These are phyloP conservation scores for Chelidonichthys spinosus DNA, from an alignment of 2,797 vertebrate genomes.

Conservation along the genomic window DNA sequence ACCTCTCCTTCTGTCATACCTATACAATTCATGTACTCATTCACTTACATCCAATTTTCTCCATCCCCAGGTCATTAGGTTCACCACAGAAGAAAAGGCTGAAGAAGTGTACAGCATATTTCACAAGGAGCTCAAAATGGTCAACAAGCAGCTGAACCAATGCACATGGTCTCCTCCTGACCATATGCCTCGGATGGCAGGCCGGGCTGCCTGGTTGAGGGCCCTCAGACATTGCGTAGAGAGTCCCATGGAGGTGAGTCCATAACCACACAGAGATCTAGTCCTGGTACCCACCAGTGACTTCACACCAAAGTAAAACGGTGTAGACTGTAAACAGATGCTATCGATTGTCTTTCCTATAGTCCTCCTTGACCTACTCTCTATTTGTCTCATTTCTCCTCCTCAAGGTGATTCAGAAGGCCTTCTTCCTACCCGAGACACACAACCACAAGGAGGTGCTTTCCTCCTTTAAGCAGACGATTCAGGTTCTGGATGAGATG, in stretches of 20 bases:
- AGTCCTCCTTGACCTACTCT: background rate
- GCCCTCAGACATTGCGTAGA: conserved; percentile 80
- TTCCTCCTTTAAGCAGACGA: conserved; percentile 72
- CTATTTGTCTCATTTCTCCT: background rate
- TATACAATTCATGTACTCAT: background rate
- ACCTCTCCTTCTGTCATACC: background rate
- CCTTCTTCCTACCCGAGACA: conserved; percentile 77
- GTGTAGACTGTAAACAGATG: background rate
- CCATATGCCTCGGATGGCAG: conserved; percentile 82
- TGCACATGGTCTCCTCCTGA: conserved; percentile 11
- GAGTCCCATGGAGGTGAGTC: conserved; percentile 83
- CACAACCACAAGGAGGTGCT: conserved; percentile 75
- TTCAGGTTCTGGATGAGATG: conserved; percentile 85
- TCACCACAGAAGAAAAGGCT: conserved; percentile 46
- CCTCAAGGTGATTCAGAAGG: conserved; percentile 78
- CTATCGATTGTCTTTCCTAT: background rate
- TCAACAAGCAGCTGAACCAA: conserved; percentile 73
- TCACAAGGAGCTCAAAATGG: conserved; percentile 74
- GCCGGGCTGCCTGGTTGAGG: conserved; percentile 79
- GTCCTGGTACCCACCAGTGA: background rate
- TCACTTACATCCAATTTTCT: conserved; percentile 1
- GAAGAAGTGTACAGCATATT: conserved; percentile 62
- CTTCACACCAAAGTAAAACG: background rate
- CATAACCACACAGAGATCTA: background rate
- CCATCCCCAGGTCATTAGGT: conserved; percentile 50